Evolutionary conservation across 2,888 invertebrate genomes (phyloP).

Genomic region (Clivina fossor): DNA sequence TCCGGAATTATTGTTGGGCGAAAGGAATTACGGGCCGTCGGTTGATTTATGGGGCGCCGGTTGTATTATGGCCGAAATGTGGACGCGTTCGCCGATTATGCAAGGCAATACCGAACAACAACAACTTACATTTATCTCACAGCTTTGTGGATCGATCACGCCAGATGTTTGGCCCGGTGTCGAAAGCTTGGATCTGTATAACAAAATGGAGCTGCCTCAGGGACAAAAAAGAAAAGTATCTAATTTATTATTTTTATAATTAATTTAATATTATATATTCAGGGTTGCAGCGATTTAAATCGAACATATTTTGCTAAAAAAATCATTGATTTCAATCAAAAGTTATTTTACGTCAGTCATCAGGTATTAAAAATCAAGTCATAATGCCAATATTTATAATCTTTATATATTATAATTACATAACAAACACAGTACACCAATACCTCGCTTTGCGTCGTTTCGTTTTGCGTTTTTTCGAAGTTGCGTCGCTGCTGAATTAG

Average conservation of each 20-base stretch:
- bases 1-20: slow-evolving; percentile 71
- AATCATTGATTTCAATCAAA: too few relatives aligned
- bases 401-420: too few relatives aligned
- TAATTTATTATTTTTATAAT: background rate
- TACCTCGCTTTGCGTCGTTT: too few relatives aligned
- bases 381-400: too few relatives aligned
- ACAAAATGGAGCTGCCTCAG: slow-evolving; percentile 83
- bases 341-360: too few relatives aligned
- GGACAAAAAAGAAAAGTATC: slow-evolving; percentile 79
- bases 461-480: too few relatives aligned
- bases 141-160: slow-evolving; percentile 94
- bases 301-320: too few relatives aligned
- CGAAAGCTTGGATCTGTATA: slow-evolving; percentile 83
- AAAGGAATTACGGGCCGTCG: slow-evolving; percentile 93
- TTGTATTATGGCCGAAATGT: slow-evolving; percentile 99
- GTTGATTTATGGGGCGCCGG: slow-evolving; percentile 98
- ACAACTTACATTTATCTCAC: slow-evolving; percentile 91
- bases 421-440: too few relatives aligned
- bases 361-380: too few relatives aligned
- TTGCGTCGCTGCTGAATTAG: too few relatives aligned
- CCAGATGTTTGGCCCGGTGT: slow-evolving; percentile 94
- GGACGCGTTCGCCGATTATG: slow-evolving; percentile 94
- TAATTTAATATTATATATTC: background rate
- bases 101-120: slow-evolving; percentile 96
- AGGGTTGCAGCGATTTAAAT: too few relatives aligned